phyloP scores from a whole-genome alignment of 2,113 vertebrate genomes.

The Centropristis striata region DNA sequence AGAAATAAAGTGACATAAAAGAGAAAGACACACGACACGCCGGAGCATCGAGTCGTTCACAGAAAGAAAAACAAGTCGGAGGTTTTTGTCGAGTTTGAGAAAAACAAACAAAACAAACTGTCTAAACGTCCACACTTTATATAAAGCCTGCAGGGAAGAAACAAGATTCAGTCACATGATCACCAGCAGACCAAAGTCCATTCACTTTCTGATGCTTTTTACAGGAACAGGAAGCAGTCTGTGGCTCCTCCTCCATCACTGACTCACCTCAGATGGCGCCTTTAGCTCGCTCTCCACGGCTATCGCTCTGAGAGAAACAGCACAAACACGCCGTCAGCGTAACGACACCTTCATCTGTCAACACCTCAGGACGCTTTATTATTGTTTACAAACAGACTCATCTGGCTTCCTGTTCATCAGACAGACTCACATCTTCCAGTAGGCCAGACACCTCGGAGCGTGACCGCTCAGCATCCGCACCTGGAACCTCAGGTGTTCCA shows the following conservation, averaged over 20 bases:
- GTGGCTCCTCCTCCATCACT: background rate
- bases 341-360: slow-evolving; percentile 7
- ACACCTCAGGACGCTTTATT: too few species aligned
- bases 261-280: slow-evolving; percentile 93
- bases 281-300: slow-evolving; percentile 92
- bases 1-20: slow-evolving; percentile 13
- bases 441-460: slow-evolving; percentile 91
- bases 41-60: slow-evolving; percentile 29
- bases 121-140: slow-evolving; percentile 4
- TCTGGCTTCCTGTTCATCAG: background rate
- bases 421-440: slow-evolving; percentile 97
- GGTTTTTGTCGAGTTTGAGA: background rate
- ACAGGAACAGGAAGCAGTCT: too few species aligned
- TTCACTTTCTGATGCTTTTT: background rate
- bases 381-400: too few species aligned
- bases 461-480: slow-evolving; percentile 92
- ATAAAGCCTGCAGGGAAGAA: slow-evolving; percentile 39
- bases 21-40: slow-evolving; percentile 1
- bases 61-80: background rate
- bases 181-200: background rate
- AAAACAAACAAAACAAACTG: slow-evolving; percentile 7
- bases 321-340: slow-evolving; percentile 47
- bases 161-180: slow-evolving; percentile 4
- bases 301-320: slow-evolving; percentile 91
- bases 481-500: slow-evolving; percentile 95